Base-by-base conservation (phyloP, 2,797 vertebrate genomes). In the Sardinella longiceps region DNA sequence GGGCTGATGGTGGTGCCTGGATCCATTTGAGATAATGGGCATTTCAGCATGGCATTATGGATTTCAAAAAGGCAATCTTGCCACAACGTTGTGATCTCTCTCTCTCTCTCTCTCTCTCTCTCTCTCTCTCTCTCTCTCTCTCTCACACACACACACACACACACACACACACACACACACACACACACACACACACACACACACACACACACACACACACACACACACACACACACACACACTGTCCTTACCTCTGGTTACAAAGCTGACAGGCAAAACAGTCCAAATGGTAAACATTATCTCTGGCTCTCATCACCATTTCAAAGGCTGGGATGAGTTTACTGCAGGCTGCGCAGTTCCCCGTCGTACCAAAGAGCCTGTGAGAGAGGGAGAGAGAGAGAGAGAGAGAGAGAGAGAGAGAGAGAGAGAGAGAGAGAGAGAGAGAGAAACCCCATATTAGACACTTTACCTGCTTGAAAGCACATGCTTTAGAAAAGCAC, bases 261-360 rank as follows among this genome's bases (percentile, higher is more conserved):
- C 98, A 99, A 94, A 99, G 98, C 96, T 99, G 98, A 96, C 98
- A 99, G 96, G 98, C 98, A 88, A 99, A 99, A 96, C 98, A 99
- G 96, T 99, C 98, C 93, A 99, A 98, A 96, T 99, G 98, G 96
- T 99, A 99, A 95, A 99, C 98, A 89, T 99, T 99, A 96, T 99
- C 98, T 96, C 98, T 96, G 95, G 98, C 98, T 95, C 98, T 97
- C 98, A 99, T 99, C 97, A 99, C 98, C 98, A 99, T 99, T 97
- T 99, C 98, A 93, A 99, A 99, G 95, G 98, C 98, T 92, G 98
- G 98, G 96, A 99, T 99, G 95, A 99, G 97, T 96, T 99, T 99
- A 96, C 98, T 99, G 95, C 98, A 99, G 91, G 98, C 98, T 82
- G 98, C 98, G 81, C 98, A 99, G 96, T 99, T 99, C 95, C 98